Conservation (phyloP, 2,113 vertebrate genomes). For the Scophthalmus maximus region DNA sequence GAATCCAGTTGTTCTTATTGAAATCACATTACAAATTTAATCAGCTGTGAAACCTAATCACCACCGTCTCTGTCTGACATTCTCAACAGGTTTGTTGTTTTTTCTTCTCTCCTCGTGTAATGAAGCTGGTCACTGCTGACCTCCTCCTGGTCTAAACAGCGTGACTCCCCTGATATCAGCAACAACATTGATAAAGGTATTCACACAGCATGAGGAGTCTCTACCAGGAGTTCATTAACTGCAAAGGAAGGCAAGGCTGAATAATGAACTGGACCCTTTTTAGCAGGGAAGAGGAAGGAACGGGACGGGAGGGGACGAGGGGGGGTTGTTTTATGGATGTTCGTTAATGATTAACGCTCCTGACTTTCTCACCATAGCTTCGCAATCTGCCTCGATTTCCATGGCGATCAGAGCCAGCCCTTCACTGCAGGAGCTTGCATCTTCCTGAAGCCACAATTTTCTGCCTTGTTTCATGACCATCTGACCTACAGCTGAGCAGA, state of each 20-base stretch:
- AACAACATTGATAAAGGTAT: slow-evolving; percentile 40
- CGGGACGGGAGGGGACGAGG: slow-evolving; percentile 3
- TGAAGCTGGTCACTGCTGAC: neutral
- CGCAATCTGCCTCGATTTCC: slow-evolving; percentile 60
- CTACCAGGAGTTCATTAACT: slow-evolving; percentile 58
- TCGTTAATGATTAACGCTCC: slow-evolving; percentile 62
- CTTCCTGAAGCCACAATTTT: too few species aligned
- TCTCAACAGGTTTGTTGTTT: slow-evolving; percentile 28
- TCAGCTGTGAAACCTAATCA: slow-evolving; percentile 33
- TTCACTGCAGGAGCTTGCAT: slow-evolving; percentile 28
- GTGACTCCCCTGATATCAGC: slow-evolving; percentile 37
- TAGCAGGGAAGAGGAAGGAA: too few species aligned
- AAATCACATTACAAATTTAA: slow-evolving; percentile 60
- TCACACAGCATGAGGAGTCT: slow-evolving; percentile 49
- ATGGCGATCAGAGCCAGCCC: slow-evolving; percentile 54
- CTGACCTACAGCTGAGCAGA: slow-evolving; percentile 9
- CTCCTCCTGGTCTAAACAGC: neutral
- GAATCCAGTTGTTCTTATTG: slow-evolving; percentile 57
- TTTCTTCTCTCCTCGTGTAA: slow-evolving; percentile 19
- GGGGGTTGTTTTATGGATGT: slow-evolving; percentile 51
- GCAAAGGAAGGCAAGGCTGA: slow-evolving; percentile 47
- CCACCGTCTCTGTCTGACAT: neutral
- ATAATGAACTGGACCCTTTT: slow-evolving; percentile 61
- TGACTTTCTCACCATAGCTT: slow-evolving; percentile 16
- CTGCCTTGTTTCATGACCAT: slow-evolving; percentile 41